phyloP scores from a whole-genome alignment of 92 coral and sea anemone genomes.

The Metridium senile region DNA sequence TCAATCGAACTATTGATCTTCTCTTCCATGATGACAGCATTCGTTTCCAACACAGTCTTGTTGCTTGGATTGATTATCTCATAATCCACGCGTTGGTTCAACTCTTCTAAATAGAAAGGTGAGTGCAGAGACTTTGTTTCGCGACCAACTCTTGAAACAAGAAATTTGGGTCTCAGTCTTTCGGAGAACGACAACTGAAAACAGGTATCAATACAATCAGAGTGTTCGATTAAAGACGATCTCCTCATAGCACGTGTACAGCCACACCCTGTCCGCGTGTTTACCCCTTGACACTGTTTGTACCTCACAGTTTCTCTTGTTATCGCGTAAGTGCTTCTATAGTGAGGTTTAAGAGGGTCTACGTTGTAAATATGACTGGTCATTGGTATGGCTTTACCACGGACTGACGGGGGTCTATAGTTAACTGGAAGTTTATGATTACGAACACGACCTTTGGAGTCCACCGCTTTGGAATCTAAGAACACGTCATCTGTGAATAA shows the following conservation, averaged over 20 bases:
- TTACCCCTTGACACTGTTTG: constrained; percentile 81
- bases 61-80: constrained; percentile 53
- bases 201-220: constrained; percentile 88
- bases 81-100: constrained; percentile 81
- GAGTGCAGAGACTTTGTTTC: constrained; percentile 57
- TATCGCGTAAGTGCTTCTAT: constrained; percentile 72
- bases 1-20: constrained; percentile 80
- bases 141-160: constrained; percentile 60
- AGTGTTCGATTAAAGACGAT: constrained; percentile 74
- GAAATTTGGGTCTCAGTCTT: constrained; percentile 72
- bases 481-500: constrained; percentile 52
- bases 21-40: constrained; percentile 62
- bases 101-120: constrained; percentile 88
- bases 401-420: constrained; percentile 93
- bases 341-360: constrained; percentile 85
- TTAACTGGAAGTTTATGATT: constrained; percentile 75
- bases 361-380: constrained; percentile 87
- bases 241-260: constrained; percentile 70
- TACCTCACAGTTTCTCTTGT: constrained; percentile 81
- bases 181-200: constrained; percentile 81
- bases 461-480: constrained; percentile 52
- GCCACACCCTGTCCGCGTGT: constrained; percentile 74
- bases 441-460: constrained; percentile 71
- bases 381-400: constrained; percentile 95
- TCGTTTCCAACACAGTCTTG: constrained; percentile 34